Base-by-base conservation (phyloP, 2,113 vertebrate genomes). In the Eublepharis macularius region DNA sequence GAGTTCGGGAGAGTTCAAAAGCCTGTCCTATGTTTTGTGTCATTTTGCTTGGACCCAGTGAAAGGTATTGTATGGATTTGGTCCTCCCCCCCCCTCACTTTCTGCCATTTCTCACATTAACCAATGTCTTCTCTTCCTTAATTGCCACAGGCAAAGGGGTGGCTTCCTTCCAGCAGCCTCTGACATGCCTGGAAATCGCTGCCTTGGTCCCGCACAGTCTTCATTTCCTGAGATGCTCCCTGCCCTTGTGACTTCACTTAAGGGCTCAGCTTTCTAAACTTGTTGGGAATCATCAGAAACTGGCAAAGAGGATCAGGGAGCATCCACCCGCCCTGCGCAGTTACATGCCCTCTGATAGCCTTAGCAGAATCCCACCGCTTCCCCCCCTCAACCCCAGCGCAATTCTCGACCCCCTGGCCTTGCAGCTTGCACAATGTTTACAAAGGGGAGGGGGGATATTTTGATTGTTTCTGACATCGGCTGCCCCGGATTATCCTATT, bases 401-500 rank as follows among this genome's bases (percentile, higher is more conserved):
- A 5, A 32, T 6, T 14, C 10, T 16, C 6, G 2, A 54, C 83
- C 51, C 14, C 80, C 24, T 0, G 0, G 36, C 4, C 1, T 1
- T n/a, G n/a, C 73, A 49, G 43, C 45, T 47, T 14, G 63, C 24
- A 66, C 32, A 13, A 4, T 39, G 72, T 57, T 74, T 63, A 83
- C 51, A 43, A 63, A 11, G 10, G 66, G 66, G 45, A 45, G 63
- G 45, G 75, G 79, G 80, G 39, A 87, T 92, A 88, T 89, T 93
- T 93, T 91, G 87, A 94, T 94, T 91, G 92, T 91, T 93, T 81
- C 90, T 94, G 94, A 92, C 92, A 93, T 79, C 0, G 51, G 80
- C 92, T 90, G 87, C 88, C 91, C 94, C 82, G 90, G 91, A 93
- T 93, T 91, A 90, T 84, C 77, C 63, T 83, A 88, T 90, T 95